phyloP scores from a whole-genome alignment of 2,113 vertebrate species.

The Picathartes gymnocephalus region DNA sequence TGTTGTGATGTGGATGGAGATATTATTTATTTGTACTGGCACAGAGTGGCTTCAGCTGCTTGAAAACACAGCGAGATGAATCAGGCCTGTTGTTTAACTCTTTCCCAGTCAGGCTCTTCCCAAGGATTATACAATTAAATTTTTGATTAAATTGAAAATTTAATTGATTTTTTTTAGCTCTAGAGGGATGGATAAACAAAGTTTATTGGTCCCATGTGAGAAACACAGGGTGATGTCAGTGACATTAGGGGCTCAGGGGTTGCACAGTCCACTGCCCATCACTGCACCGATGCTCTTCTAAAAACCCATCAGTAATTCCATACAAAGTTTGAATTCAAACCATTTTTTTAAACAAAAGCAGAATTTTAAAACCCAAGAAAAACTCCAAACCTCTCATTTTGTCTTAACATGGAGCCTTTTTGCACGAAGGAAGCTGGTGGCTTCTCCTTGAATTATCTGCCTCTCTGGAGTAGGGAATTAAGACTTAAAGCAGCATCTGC shows the following conservation, averaged over 20 bases:
- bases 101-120: not conserved
- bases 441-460: not conserved
- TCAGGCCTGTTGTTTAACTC: not conserved
- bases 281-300: fast-evolving
- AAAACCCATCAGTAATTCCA: not conserved
- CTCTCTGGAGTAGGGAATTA: not conserved
- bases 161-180: not conserved
- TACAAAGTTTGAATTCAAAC: not conserved
- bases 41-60: not conserved
- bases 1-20: not conserved
- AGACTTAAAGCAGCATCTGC: constrained; percentile 9
- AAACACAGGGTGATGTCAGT: not conserved
- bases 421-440: not conserved
- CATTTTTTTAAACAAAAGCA: not conserved
- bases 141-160: not conserved
- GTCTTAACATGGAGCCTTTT: not conserved
- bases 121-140: not conserved
- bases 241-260: not conserved
- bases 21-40: not conserved
- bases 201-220: not conserved
- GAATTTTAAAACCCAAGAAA: not conserved
- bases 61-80: not conserved
- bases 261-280: not conserved
- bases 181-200: not conserved
- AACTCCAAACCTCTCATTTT: not conserved